phyloP scores from a whole-genome alignment of 2,113 vertebrate species.

The Pygoscelis adeliae region DNA sequence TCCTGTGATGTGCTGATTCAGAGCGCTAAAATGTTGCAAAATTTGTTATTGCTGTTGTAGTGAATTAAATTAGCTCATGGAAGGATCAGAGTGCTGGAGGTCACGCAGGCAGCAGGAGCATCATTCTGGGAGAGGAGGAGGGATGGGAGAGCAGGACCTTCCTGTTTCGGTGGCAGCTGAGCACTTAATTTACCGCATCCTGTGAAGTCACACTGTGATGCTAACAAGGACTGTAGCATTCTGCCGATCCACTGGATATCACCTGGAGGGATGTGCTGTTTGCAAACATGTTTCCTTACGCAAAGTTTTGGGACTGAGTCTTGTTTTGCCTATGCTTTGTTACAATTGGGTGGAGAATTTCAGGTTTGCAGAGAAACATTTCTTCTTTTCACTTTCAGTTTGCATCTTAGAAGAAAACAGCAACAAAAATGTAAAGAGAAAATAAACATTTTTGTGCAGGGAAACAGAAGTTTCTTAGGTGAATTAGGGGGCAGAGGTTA shows the following conservation, averaged over 20 bases:
- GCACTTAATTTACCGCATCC: conserved; percentile 5
- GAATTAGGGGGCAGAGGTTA: not conserved
- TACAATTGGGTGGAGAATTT: not conserved
- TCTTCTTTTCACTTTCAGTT: not conserved
- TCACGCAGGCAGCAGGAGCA: not conserved
- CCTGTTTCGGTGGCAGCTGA: not conserved
- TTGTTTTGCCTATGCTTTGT: not conserved
- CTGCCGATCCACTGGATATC: not conserved
- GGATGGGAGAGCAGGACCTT: conserved; percentile 32
- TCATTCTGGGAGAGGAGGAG: not conserved
- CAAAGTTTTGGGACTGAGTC: not conserved
- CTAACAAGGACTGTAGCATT: not conserved
- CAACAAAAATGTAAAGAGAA: not conserved
- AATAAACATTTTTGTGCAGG: not conserved
- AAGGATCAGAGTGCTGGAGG: not conserved
- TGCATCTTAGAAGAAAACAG: not conserved
- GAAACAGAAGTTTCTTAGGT: not conserved
- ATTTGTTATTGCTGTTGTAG: not conserved
- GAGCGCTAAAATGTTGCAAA: not conserved
- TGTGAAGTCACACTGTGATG: not conserved
- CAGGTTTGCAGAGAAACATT: not conserved
- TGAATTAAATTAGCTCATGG: not conserved
- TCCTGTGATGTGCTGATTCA: conserved; percentile 13
- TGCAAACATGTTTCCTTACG: not conserved
- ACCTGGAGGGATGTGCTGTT: not conserved